These are phyloP conservation scores for Microtus ochrogaster DNA, from an alignment of 2,113 vertebrate genomes.

Conservation along the genomic window DNA sequence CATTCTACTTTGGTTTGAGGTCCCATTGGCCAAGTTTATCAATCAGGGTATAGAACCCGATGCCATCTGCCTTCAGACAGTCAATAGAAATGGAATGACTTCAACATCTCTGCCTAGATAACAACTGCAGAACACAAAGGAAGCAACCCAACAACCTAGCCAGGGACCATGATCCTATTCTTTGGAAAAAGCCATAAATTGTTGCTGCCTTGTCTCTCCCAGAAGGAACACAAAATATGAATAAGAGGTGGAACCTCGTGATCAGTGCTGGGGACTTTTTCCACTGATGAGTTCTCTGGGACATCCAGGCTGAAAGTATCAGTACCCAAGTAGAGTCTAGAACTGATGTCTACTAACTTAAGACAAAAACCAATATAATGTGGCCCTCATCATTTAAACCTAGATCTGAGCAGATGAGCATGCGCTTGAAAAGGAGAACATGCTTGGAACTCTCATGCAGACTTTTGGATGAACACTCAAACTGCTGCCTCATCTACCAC, in stretches of 20 bases:
- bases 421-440: fast-evolving
- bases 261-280: neutral
- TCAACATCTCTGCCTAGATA: too few relatives aligned
- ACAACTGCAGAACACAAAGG: too few relatives aligned
- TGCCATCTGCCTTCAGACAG: too few relatives aligned
- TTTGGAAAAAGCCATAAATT: too few relatives aligned
- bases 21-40: too few relatives aligned
- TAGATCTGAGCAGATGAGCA: neutral
- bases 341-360: neutral
- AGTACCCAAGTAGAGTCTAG: neutral
- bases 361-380: neutral
- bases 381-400: neutral
- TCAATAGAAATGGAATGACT: too few relatives aligned
- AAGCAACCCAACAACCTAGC: too few relatives aligned
- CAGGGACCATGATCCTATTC: too few relatives aligned
- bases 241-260: neutral
- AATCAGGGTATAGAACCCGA: too few relatives aligned
- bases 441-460: neutral
- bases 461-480: neutral
- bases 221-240: too few relatives aligned
- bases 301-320: neutral
- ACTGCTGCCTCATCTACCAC: neutral
- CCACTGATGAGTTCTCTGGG: neutral
- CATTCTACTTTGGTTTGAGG: too few relatives aligned
- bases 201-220: too few relatives aligned